A percentile compares a stretch with the other conserved stretches of the same genome.
phyloP scores from a whole-genome alignment of 2,888 invertebrate genomes.

The Oithona nana region DNA sequence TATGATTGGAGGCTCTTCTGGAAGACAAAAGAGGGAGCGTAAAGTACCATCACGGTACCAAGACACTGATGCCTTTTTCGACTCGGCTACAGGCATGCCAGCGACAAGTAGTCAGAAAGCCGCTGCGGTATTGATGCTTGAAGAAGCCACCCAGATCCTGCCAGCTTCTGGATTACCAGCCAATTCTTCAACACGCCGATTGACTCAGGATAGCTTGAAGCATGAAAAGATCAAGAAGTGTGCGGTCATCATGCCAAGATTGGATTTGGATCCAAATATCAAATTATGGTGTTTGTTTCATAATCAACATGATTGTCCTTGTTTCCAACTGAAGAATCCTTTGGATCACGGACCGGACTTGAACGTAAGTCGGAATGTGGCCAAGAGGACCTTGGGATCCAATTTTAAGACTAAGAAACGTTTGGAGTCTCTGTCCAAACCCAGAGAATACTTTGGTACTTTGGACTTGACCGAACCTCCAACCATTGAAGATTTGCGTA shows the following conservation, averaged over 20 bases:
- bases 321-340: conserved; percentile 1
- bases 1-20: conserved; percentile 2
- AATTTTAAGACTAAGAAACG: not conserved
- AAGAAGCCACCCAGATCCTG: not conserved
- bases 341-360: conserved; percentile 8
- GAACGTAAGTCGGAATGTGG: conserved; percentile 2
- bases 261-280: not conserved
- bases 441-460: too few species aligned
- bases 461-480: too few species aligned
- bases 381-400: not conserved
- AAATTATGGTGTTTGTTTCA: conserved; percentile 10
- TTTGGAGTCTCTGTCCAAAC: too few species aligned
- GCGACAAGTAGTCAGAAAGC: not conserved
- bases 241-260: conserved; percentile 1
- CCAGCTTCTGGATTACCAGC: not conserved
- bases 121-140: not conserved
- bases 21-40: conserved; percentile 8
- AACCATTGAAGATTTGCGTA: not conserved
- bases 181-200: not conserved
- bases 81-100: not conserved
- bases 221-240: not conserved
- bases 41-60: conserved; percentile 11
- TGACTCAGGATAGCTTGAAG: not conserved
- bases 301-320: conserved; percentile 3
- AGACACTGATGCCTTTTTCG: not conserved